These are phyloP conservation scores for Zele albiditarsus DNA, from an alignment of 2,888 invertebrate species.

Conservation along the genomic window DNA sequence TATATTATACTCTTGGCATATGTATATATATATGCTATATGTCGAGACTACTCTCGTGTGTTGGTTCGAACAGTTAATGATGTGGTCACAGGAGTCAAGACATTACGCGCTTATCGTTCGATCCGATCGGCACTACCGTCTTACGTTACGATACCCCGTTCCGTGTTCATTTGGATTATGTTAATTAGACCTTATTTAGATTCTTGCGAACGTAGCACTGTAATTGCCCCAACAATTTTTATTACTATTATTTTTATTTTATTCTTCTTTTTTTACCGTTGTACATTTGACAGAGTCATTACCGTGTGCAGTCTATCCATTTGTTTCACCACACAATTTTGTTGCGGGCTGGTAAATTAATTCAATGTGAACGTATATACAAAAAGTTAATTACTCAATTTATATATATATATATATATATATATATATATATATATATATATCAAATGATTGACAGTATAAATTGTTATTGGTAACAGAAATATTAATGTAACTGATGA, in stretches of 20 bases:
- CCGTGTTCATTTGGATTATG: constrained; percentile 56
- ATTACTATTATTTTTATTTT: constrained; percentile 23
- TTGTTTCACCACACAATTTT: not conserved
- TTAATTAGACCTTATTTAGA: constrained; percentile 58
- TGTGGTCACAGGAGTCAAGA: constrained; percentile 59
- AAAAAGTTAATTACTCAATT: not conserved
- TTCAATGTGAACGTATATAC: not conserved
- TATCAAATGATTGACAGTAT: not conserved
- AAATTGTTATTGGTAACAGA: no score
- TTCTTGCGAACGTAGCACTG: constrained; percentile 49
- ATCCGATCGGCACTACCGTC: constrained; percentile 56
- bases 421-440: constrained; percentile 16
- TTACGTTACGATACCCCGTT: constrained; percentile 51
- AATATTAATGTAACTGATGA: no score
- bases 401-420: no score
- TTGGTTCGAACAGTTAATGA: constrained; percentile 54
- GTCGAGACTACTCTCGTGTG: constrained; percentile 39
- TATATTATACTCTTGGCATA: constrained; percentile 34
- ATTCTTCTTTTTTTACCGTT: constrained; percentile 30
- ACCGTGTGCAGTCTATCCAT: constrained; percentile 26
- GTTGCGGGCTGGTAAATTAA: constrained; percentile 14
- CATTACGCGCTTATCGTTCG: constrained; percentile 58
- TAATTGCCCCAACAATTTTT: constrained; percentile 50
- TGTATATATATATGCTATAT: constrained; percentile 24
- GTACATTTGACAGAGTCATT: constrained; percentile 54